These are phyloP conservation scores for Rapana venosa DNA, from an alignment of 2,888 invertebrate species.

Conservation along the genomic window DNA sequence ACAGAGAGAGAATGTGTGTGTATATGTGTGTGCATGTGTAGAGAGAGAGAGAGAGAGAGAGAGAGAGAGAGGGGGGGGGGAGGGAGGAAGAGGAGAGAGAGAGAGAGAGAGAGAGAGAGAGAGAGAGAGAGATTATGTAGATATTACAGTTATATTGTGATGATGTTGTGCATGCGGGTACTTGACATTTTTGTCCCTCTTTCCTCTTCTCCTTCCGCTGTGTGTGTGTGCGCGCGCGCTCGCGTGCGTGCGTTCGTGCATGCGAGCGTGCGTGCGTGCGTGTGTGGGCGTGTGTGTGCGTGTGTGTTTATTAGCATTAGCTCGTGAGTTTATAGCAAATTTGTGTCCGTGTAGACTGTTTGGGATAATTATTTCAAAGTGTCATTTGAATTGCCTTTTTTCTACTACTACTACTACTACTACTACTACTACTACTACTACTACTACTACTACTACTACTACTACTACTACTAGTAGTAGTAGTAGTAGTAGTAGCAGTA, in stretches of 20 bases:
- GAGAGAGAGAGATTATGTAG: not conserved
- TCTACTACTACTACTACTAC: too few species aligned
- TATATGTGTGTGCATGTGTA: not conserved
- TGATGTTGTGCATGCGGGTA: not conserved
- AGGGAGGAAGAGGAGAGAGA: not conserved
- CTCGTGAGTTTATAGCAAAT: not conserved
- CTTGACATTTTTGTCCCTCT: not conserved
- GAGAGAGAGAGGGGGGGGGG: not conserved
- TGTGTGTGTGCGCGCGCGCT: not conserved
- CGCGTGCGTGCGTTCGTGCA: too few species aligned
- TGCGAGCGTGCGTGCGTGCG: not conserved
- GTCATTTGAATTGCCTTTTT: too few species aligned
- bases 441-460: too few species aligned
- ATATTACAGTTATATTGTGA: not conserved
- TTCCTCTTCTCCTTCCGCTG: not conserved
- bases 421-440: too few species aligned
- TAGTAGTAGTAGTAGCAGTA: too few species aligned
- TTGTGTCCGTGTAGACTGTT: not conserved
- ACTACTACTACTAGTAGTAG: too few species aligned
- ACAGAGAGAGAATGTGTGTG: not conserved
- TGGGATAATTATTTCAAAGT: too few species aligned
- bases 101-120: slow-evolving; percentile 1
- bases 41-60: not conserved
- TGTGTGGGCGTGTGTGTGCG: not conserved
- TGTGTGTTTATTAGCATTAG: not conserved